phyloP scores from a whole-genome alignment of 2,797 vertebrate species.

The Neostethus bicornis region DNA sequence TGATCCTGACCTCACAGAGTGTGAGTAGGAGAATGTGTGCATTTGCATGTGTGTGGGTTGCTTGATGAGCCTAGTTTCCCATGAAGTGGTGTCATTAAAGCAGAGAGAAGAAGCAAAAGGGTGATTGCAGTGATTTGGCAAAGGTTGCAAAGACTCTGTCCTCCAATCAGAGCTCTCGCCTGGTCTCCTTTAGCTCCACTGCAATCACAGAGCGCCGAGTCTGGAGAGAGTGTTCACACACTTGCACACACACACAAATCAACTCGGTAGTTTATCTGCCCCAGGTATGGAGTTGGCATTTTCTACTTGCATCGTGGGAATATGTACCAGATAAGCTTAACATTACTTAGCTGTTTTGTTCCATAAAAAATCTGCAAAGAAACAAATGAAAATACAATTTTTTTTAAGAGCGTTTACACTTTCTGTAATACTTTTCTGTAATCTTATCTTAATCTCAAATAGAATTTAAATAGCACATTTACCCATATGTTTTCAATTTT shows the following conservation, averaged over 20 bases:
- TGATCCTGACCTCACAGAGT: slow-evolving; percentile 61
- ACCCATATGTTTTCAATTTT: too few species aligned
- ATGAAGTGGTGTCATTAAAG: slow-evolving; percentile 83
- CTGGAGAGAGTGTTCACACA: slow-evolving; percentile 33
- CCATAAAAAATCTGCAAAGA: neutral
- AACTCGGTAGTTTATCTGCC: slow-evolving; percentile 29
- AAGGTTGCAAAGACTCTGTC: slow-evolving; percentile 67
- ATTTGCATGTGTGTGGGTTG: slow-evolving; percentile 41
- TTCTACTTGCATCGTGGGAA: slow-evolving; percentile 21
- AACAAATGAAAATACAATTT: neutral
- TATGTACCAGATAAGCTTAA: slow-evolving; percentile 19
- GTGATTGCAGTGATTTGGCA: slow-evolving; percentile 82
- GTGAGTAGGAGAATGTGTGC: slow-evolving; percentile 22
- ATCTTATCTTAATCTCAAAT: too few species aligned
- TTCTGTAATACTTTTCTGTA: too few species aligned
- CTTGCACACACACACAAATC: slow-evolving; percentile 21
- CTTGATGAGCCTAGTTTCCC: slow-evolving; percentile 76
- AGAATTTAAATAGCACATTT: too few species aligned
- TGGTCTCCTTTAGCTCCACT: slow-evolving; percentile 68
- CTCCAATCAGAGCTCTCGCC: slow-evolving; percentile 76
- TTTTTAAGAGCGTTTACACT: too few species aligned
- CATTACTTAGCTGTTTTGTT: slow-evolving; percentile 1
- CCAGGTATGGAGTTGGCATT: slow-evolving; percentile 39
- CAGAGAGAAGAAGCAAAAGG: slow-evolving; percentile 72
- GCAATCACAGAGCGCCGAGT: slow-evolving; percentile 73